phyloP scores from a whole-genome alignment of 2,888 invertebrate genomes.

The Hirtodrosophila duncani region DNA sequence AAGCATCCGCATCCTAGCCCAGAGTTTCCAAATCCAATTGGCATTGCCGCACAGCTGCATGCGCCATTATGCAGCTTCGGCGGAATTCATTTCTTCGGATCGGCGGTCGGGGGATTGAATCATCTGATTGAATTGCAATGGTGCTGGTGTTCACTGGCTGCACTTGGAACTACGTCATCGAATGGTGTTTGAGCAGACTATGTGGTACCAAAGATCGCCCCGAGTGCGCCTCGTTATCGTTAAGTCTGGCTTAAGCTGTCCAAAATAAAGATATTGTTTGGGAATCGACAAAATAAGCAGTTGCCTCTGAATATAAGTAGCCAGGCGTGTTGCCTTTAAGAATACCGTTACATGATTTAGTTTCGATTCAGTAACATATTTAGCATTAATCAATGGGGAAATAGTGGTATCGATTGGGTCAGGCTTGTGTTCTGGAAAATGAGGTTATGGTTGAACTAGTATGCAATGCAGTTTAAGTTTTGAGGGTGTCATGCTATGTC shows the following conservation, averaged over 20 bases:
- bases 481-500: no score
- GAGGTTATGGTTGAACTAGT: no score
- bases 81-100: conserved; percentile 20
- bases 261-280: conserved; percentile 50
- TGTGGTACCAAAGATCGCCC: conserved; percentile 31
- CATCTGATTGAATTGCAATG: conserved; percentile 70
- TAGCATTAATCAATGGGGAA: no score
- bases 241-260: conserved; percentile 10
- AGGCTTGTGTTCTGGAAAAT: no score
- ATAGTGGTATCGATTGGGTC: no score
- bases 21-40: conserved; percentile 19
- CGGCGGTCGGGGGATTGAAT: conserved; percentile 18
- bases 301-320: no score
- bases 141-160: conserved; percentile 22
- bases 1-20: conserved; percentile 40
- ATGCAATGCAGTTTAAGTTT: no score
- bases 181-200: conserved; percentile 36
- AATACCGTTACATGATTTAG: no score
- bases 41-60: conserved; percentile 26
- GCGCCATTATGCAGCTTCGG: conserved; percentile 44
- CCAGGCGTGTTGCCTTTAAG: no score
- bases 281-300: no score
- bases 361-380: no score
- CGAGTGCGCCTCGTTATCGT: conserved; percentile 18
- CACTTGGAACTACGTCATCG: conserved; percentile 47